Percentiles rank a stretch among this genome's conserved stretches.
Conservation (phyloP, 2,888 invertebrate genomes). For the Cephus sareptanus region DNA sequence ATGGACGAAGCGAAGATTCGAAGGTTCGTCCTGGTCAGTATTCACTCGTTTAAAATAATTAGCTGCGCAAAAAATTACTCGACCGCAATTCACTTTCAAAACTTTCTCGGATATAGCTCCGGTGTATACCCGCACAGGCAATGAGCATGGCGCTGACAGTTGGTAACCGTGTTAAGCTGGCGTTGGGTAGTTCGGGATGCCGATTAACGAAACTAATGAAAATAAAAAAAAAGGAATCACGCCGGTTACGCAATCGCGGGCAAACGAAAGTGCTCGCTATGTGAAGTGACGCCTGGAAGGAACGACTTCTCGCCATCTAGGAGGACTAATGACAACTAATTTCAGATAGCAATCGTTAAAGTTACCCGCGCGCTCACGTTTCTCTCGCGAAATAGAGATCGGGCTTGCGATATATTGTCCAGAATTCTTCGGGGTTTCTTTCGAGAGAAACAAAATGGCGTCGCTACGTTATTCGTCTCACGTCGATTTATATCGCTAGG, state of each 20-base stretch:
- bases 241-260: background rate
- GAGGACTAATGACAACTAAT: conserved; percentile 3
- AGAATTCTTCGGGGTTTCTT: background rate
- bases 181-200: background rate
- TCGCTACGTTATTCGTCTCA: background rate
- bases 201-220: conserved; percentile 20
- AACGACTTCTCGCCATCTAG: background rate
- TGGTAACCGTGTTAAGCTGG: background rate
- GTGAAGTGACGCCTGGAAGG: background rate
- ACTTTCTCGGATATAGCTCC: conserved; percentile 11
- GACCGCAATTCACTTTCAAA: conserved; percentile 24
- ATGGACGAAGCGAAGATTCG: background rate
- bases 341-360: background rate
- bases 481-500: background rate
- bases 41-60: background rate
- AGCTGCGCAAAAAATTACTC: conserved; percentile 5
- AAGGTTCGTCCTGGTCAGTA: background rate
- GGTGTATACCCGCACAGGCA: background rate
- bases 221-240: conserved; percentile 14
- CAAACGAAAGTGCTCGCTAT: background rate
- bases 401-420: background rate
- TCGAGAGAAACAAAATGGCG: background rate
- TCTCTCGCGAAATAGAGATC: background rate
- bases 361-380: background rate
- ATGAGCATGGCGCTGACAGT: background rate